Evolutionary conservation across 2,888 invertebrate species (phyloP).

Genomic region (Pomacea canaliculata): DNA sequence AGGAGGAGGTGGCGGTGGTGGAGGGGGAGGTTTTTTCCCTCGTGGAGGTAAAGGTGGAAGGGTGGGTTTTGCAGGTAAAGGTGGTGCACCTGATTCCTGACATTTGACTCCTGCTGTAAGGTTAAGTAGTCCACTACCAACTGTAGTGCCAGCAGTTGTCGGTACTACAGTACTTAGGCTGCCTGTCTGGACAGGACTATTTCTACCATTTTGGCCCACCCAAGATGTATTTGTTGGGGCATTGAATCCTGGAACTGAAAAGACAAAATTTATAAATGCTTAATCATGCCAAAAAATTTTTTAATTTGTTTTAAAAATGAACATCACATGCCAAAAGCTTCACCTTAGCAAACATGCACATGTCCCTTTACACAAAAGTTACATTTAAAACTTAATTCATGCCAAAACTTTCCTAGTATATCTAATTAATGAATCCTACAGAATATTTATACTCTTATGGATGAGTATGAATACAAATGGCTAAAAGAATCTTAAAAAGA

Average conservation of each 20-base stretch:
- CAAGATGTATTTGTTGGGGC: conserved; percentile 1
- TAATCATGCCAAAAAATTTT: not conserved
- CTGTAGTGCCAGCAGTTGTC: not conserved
- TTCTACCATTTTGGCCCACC: conserved; percentile 20
- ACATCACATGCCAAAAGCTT: not conserved
- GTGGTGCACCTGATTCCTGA: not conserved
- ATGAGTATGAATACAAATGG: no score
- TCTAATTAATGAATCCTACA: not conserved
- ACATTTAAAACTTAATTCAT: no score
- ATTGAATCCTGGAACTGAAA: conserved; percentile 24
- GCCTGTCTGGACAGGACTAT: conserved; percentile 4
- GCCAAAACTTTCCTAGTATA: no score
- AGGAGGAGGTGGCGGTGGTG: conserved; percentile 33
- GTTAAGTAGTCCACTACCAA: not conserved
- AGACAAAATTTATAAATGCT: not conserved
- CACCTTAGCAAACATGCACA: no score
- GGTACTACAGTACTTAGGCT: not conserved
- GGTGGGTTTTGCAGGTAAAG: conserved; percentile 9
- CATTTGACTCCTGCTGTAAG: not conserved
- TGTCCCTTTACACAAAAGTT: no score
- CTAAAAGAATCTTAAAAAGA: no score
- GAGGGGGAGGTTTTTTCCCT: conserved; percentile 48
- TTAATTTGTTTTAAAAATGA: not conserved
- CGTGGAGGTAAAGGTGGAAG: conserved; percentile 49
- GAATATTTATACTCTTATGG: not conserved